Evolutionary conservation across 2,113 vertebrate species (phyloP), one percentile per base, ranked within the genome.

Genomic region (Plectropomus leopardus): DNA sequence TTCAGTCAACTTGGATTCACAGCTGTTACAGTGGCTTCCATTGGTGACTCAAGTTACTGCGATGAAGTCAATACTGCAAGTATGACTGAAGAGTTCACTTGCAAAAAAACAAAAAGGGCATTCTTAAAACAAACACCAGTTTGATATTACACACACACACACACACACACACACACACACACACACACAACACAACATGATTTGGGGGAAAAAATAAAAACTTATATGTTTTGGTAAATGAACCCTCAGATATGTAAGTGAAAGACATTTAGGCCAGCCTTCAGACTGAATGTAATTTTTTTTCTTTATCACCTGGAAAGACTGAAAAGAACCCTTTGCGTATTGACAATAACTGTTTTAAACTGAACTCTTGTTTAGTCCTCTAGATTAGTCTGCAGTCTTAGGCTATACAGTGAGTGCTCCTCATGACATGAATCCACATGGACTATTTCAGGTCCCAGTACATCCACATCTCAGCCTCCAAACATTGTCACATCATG

Each of bases 401-500:
- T 58, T 40, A 1, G 66, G 24, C 66, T 13, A 36, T 59, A 24
- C 40, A 24, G 8, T 28, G 4, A 42, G 10, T 8, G 1, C 16
- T 17, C 4, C 4, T 58, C 6, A 55, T 23, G 17, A 47, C 9
- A 0, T 72, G 10, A 32, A 13, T 9, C 2, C 5, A 14, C 24
- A 21, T 55, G 21, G 5, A 28, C 5, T 67, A 7, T 83, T 86
- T 19, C 70, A 91, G 91, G 9, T 51, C 69, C 81, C 1, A 26
- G 3, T 5, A 1, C 21, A 0, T 23, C 76, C 0, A 1, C 15
- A 7, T n/a, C 76, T 70, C 47, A 17, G 4, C 74, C 90, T 0
- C 7, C 88, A 2, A 96, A 95, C 45, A 57, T 96, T 1, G 92
- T 95, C 28, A 90, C 85, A 1, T 92, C 93, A 1, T 76, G 95